Evolutionary conservation across 2,113 vertebrate species (phyloP).

Genomic region (rat (Rattus norvegicus)): GRCr8 NC_086021.1:164240501-164241000

Average conservation of each 20-base stretch:
- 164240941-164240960: not conserved
- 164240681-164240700: not conserved
- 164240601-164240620: too few relatives aligned
- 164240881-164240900: not conserved
- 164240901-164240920: not conserved
- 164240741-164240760: not conserved
- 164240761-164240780: not conserved
- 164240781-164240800: not conserved
- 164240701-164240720: not conserved
- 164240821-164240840: not conserved
- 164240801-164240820: not conserved
- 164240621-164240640: too few relatives aligned
- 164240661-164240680: not conserved
- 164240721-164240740: not conserved
- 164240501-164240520: not conserved
- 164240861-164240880: not conserved
- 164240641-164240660: too few relatives aligned
- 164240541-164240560: conserved; percentile 37
- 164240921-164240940: not conserved
- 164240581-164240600: not conserved
- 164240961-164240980: not conserved
- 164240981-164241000: not conserved
- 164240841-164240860: too few relatives aligned
- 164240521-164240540: not conserved
- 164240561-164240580: not conserved